Evolutionary conservation across 2,797 vertebrate genomes (phyloP).

Genomic region (Lagocephalus sceleratus): DNA sequence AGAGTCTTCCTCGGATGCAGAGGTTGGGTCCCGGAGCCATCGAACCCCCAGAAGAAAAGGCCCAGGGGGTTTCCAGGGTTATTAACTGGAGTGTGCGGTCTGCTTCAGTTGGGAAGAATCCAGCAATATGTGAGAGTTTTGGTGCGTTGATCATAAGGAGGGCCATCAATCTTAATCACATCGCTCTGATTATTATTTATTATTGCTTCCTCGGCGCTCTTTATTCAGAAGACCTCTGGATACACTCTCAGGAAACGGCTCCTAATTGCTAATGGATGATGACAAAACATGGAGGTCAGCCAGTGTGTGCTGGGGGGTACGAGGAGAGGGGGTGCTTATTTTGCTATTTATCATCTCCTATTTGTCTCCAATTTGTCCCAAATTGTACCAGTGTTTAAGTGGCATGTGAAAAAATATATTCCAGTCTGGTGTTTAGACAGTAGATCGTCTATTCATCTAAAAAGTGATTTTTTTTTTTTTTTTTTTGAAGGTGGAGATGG

Average conservation of each 20-base stretch:
- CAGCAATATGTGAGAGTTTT: conserved; percentile 2
- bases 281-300: conserved; percentile 57
- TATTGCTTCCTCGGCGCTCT: conserved; percentile 63
- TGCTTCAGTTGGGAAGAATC: conserved; percentile 20
- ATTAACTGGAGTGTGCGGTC: conserved; percentile 12
- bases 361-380: conserved; percentile 19
- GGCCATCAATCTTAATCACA: conserved; percentile 67
- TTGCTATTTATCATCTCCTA: conserved; percentile 16
- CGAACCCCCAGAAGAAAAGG: conserved; percentile 3
- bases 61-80: conserved; percentile 25
- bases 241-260: conserved; percentile 62
- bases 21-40: conserved; percentile 21
- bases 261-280: conserved; percentile 71
- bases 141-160: conserved; percentile 21
- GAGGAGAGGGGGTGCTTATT: conserved; percentile 24
- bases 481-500: no score
- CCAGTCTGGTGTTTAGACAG: no score
- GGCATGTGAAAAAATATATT: background rate
- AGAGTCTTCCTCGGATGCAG: conserved; percentile 33
- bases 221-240: conserved; percentile 61
- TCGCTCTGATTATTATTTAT: conserved; percentile 73
- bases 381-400: background rate
- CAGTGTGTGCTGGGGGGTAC: conserved; percentile 34
- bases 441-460: no score
- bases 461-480: no score